Evolutionary conservation across 2,113 vertebrate species (phyloP).

Genomic region (Petrocephalus microphthalmus): DNA sequence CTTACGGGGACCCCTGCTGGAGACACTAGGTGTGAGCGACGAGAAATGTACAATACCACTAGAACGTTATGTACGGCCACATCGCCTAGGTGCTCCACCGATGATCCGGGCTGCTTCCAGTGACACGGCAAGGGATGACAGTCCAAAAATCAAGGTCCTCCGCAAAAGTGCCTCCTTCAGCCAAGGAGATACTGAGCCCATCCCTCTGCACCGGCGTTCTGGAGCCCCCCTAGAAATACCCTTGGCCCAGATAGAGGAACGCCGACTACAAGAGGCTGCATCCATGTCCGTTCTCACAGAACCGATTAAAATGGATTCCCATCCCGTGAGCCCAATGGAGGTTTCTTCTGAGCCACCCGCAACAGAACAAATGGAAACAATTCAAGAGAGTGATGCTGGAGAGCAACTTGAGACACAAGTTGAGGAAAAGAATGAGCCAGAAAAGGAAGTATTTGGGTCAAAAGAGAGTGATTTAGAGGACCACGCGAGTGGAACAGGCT

Average conservation of each 20-base stretch:
- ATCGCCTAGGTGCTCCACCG: slow-evolving; percentile 59
- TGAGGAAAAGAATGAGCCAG: slow-evolving; percentile 31
- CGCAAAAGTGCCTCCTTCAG: slow-evolving; percentile 94
- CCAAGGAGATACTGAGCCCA: slow-evolving; percentile 81
- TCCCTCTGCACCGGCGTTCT: slow-evolving; percentile 75
- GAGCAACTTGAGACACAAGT: slow-evolving; percentile 45
- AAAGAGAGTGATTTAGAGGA: slow-evolving; percentile 43
- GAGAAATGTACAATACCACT: slow-evolving; percentile 55
- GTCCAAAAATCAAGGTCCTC: slow-evolving; percentile 64
- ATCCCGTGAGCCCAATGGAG: slow-evolving; percentile 54
- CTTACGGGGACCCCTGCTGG: slow-evolving; percentile 84
- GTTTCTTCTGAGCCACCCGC: slow-evolving; percentile 46
- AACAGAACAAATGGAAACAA: slow-evolving; percentile 36
- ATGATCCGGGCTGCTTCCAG: slow-evolving; percentile 81
- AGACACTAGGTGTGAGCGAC: slow-evolving; percentile 77
- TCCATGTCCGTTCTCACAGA: slow-evolving; percentile 85
- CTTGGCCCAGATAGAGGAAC: slow-evolving; percentile 68
- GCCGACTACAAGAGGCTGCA: slow-evolving; percentile 78
- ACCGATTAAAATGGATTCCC: slow-evolving; percentile 58
- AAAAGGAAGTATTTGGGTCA: slow-evolving; percentile 26
- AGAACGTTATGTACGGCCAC: slow-evolving; percentile 55
- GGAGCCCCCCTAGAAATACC: slow-evolving; percentile 92
- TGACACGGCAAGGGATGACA: slow-evolving; percentile 64
- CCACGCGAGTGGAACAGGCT: slow-evolving; percentile 41
- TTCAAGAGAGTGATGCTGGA: slow-evolving; percentile 43